Evolutionary conservation across 2,888 invertebrate genomes (phyloP).

Genomic region (Chalcosyrphus nemorum): DNA sequence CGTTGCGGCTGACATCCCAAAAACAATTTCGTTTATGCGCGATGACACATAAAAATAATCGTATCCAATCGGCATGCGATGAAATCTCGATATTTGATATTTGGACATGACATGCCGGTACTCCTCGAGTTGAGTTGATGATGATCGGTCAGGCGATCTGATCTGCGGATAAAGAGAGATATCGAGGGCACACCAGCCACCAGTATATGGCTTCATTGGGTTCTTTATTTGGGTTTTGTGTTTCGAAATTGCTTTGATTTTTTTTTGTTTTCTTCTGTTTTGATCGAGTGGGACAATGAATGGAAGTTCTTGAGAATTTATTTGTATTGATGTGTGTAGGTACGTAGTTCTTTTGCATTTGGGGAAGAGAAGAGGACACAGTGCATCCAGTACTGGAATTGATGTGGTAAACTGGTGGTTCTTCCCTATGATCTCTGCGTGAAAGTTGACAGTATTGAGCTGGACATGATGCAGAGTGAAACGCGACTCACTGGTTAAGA

Average conservation of each 20-base stretch:
- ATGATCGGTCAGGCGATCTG: slow-evolving; percentile 47
- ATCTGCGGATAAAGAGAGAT: slow-evolving; percentile 6
- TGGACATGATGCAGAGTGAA: too few species aligned
- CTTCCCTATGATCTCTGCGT: too few species aligned
- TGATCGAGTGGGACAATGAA: not conserved
- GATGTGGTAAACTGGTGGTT: too few species aligned
- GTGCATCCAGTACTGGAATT: too few species aligned
- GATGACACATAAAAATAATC: slow-evolving; percentile 63
- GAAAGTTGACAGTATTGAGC: too few species aligned
- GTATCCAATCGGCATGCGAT: slow-evolving; percentile 55
- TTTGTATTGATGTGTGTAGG: too few species aligned
- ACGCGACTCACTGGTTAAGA: too few species aligned
- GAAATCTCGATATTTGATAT: slow-evolving; percentile 66
- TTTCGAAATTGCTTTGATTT: not conserved
- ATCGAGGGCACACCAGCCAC: not conserved
- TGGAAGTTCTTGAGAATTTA: not conserved
- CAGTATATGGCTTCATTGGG: slow-evolving; percentile 35
- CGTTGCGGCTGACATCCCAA: slow-evolving; percentile 40
- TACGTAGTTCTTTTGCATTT: too few species aligned
- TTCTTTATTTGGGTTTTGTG: slow-evolving; percentile 14
- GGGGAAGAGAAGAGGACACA: too few species aligned
- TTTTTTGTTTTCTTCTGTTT: not conserved
- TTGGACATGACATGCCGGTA: slow-evolving; percentile 46
- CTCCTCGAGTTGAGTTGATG: slow-evolving; percentile 36
- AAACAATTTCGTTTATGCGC: slow-evolving; percentile 48